A percentile compares a stretch with the other conserved stretches of the same genome.
Evolutionary conservation across 2,797 vertebrate genomes (phyloP).

Genomic region (Pachyuromys duprasi): DNA sequence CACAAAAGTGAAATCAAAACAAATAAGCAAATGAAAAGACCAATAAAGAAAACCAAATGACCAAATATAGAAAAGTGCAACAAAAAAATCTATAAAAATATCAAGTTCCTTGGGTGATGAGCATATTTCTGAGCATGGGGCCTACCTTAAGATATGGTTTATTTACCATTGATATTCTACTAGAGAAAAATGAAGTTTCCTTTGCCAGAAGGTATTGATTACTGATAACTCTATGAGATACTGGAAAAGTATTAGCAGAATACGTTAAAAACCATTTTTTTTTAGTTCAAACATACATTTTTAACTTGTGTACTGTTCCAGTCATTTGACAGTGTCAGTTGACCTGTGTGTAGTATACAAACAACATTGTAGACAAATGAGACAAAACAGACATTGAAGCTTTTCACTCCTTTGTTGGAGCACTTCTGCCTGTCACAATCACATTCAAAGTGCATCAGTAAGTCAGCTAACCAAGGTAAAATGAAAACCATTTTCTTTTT

Average conservation of each 20-base stretch:
- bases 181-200: not conserved
- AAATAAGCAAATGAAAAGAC: not conserved
- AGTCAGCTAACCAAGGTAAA: not conserved
- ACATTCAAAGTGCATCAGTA: not conserved
- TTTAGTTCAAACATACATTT: not conserved
- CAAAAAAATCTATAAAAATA: not conserved
- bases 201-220: not conserved
- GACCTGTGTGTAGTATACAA: not conserved
- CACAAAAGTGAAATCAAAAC: not conserved
- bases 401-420: not conserved
- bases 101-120: too few species aligned
- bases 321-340: not conserved
- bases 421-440: not conserved
- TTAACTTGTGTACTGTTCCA: not conserved
- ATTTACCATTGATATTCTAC: not conserved
- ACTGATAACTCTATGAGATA: not conserved
- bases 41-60: not conserved
- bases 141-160: too few species aligned
- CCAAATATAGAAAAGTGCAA: not conserved
- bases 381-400: not conserved
- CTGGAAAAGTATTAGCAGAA: not conserved
- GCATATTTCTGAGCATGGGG: too few species aligned
- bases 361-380: not conserved
- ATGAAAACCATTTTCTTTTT: not conserved
- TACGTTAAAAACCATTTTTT: not conserved